Conservation (phyloP, 2,888 invertebrate genomes). For the Thecocarcelia acutangulata region DNA sequence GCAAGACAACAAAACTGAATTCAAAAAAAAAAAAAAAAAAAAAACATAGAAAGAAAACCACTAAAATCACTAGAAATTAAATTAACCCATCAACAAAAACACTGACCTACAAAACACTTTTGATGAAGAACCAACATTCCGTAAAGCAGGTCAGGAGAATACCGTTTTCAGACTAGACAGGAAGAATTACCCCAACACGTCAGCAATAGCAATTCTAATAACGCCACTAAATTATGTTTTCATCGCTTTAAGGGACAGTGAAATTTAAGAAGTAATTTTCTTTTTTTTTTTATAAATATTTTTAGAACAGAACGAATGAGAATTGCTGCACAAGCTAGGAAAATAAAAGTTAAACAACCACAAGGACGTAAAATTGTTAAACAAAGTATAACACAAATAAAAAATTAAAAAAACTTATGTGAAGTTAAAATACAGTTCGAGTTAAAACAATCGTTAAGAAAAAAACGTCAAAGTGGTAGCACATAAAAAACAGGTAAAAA, state of each 20-base stretch:
- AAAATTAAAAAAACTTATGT: no score
- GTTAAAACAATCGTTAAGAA: no score
- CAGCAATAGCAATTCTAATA: conserved; percentile 19
- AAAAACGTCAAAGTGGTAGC: no score
- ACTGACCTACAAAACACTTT: conserved; percentile 55
- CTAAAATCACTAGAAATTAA: conserved; percentile 53
- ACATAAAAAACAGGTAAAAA: no score
- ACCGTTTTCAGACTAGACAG: conserved; percentile 49
- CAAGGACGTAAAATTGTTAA: no score
- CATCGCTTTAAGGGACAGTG: conserved; percentile 43
- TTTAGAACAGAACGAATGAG: no score
- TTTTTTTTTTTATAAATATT: no score
- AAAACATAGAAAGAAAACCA: conserved; percentile 19
- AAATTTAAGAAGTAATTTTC: no score
- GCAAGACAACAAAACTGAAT: conserved; percentile 6
- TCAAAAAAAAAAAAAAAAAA: conserved; percentile 4
- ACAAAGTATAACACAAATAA: no score
- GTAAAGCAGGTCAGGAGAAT: conserved; percentile 45
- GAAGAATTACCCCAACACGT: conserved; percentile 23
- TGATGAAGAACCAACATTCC: conserved; percentile 17
- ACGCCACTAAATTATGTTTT: neutral
- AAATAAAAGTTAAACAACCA: no score
- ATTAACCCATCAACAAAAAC: conserved; percentile 53
- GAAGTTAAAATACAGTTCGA: no score
- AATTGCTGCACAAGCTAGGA: no score